Percentiles rank a stretch among this genome's conserved stretches.
Evolutionary conservation across 1,140 invertebrate genomes (phyloP).

Genomic region (Drosophila quadrilineata): DNA sequence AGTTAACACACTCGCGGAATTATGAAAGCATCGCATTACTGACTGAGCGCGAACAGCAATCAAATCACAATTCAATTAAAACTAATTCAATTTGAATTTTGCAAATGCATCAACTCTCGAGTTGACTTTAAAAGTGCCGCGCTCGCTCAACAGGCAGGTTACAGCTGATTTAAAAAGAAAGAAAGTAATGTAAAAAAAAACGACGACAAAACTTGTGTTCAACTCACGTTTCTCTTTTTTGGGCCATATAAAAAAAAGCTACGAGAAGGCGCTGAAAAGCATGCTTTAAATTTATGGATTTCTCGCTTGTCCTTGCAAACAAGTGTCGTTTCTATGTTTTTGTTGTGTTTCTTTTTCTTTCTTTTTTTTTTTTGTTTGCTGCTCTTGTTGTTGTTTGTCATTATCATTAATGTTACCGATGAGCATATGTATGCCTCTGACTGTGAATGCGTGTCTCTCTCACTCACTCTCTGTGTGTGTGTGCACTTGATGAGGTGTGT

Average conservation of each 20-base stretch:
- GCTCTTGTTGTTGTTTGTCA: slow-evolving; percentile 45
- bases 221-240: background rate
- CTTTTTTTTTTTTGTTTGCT: no score
- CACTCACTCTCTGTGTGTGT: slow-evolving; percentile 2
- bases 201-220: no score
- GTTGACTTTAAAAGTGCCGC: slow-evolving; percentile 27
- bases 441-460: background rate
- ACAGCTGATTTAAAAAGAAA: slow-evolving; percentile 66
- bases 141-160: slow-evolving; percentile 69
- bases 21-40: slow-evolving; percentile 67
- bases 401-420: slow-evolving; percentile 58
- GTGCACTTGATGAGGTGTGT: background rate
- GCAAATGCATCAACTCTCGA: background rate
- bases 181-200: no score
- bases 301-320: slow-evolving; percentile 71
- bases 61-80: background rate
- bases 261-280: slow-evolving; percentile 47
- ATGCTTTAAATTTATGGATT: slow-evolving; percentile 77
- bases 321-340: slow-evolving; percentile 53
- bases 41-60: slow-evolving; percentile 27
- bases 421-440: slow-evolving; percentile 40
- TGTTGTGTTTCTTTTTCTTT: no score
- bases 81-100: slow-evolving; percentile 1
- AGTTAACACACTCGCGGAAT: slow-evolving; percentile 36
- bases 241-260: slow-evolving; percentile 15